Conservation (phyloP, 2,888 invertebrate genomes). For the Plebejus anna region DNA sequence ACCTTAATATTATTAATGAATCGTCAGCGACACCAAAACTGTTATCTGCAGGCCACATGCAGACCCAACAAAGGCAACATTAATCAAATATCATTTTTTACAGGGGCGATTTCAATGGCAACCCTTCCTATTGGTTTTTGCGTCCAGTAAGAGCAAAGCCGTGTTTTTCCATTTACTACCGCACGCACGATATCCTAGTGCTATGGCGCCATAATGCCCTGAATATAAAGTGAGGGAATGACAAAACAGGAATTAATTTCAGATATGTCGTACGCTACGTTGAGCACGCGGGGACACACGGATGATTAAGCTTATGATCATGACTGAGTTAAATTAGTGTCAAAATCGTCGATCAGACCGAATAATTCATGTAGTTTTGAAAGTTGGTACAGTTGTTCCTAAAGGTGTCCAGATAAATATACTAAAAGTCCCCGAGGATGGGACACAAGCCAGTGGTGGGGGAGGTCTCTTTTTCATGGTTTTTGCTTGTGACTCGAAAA, state of each 20-base stretch:
- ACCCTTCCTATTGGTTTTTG: constrained; percentile 79
- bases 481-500: no score
- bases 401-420: no score
- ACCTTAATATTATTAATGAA: background rate
- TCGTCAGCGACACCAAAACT: constrained; percentile 3
- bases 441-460: no score
- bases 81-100: constrained; percentile 75
- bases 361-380: no score
- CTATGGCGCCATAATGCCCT: constrained; percentile 71
- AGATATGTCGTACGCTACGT: constrained; percentile 74
- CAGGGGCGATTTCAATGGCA: constrained; percentile 69
- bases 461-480: no score
- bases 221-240: constrained; percentile 77
- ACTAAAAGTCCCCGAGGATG: no score
- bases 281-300: constrained; percentile 52
- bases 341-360: no score
- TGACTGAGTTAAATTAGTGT: background rate
- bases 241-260: constrained; percentile 80
- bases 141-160: constrained; percentile 77
- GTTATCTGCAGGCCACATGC: constrained; percentile 33
- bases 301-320: constrained; percentile 37
- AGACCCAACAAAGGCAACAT: constrained; percentile 47
- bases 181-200: constrained; percentile 67
- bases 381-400: no score
- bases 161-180: constrained; percentile 72